phyloP scores from a whole-genome alignment of 2,888 invertebrate species.

The Metellina segmentata region DNA sequence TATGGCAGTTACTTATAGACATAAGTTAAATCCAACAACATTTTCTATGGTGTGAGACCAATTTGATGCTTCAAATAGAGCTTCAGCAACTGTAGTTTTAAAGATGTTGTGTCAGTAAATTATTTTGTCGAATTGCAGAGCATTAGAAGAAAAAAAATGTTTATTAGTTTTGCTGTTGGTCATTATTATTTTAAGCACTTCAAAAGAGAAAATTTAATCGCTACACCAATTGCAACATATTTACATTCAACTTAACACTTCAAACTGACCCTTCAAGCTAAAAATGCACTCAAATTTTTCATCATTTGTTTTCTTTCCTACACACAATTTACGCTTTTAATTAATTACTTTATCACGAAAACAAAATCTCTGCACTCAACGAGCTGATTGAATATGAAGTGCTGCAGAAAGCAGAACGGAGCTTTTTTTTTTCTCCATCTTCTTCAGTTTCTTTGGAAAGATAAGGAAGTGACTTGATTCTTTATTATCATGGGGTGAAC shows the following conservation, averaged over 20 bases:
- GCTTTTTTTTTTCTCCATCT: not conserved
- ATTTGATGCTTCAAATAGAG: too few species aligned
- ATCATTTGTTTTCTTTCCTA: not conserved
- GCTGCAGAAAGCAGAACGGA: not conserved
- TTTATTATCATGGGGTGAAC: conserved; percentile 19
- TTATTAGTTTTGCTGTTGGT: not conserved
- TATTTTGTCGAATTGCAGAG: too few species aligned
- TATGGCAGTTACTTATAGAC: too few species aligned
- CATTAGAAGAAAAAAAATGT: not conserved
- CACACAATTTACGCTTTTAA: not conserved
- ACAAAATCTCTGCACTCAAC: not conserved
- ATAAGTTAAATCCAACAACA: too few species aligned
- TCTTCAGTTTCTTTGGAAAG: not conserved
- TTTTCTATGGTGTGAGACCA: too few species aligned
- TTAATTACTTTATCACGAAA: not conserved
- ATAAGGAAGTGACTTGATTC: conserved; percentile 27
- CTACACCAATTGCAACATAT: not conserved
- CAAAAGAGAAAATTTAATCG: not conserved
- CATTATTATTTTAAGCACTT: not conserved
- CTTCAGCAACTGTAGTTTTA: too few species aligned
- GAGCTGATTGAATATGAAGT: not conserved
- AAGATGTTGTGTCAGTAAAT: too few species aligned
- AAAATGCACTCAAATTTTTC: not conserved
- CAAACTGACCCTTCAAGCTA: not conserved
- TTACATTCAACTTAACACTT: not conserved